A percentile compares a stretch with the other conserved stretches of the same genome.
phyloP scores from a whole-genome alignment of 53 echinoderm and acorn worm species.

The Holothuria leucospilota region DNA sequence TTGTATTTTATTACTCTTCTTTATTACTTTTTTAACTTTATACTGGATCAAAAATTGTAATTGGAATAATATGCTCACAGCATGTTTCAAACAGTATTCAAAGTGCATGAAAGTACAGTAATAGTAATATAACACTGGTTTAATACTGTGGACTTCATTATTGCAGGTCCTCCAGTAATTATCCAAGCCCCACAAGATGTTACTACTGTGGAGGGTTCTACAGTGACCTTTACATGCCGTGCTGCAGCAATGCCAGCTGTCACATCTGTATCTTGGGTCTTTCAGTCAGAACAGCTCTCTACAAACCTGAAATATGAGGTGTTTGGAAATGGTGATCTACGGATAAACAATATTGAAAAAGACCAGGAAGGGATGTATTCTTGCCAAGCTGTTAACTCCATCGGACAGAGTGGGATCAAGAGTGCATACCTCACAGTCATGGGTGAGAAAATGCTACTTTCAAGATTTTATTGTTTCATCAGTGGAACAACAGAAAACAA shows the following conservation, averaged over 20 bases:
- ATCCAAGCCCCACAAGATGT: slow-evolving; percentile 55
- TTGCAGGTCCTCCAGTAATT: slow-evolving; percentile 72
- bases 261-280: slow-evolving; percentile 65
- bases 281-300: slow-evolving; percentile 49
- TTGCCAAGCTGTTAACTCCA: slow-evolving; percentile 70
- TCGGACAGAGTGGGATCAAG: slow-evolving; percentile 51
- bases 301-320: slow-evolving; percentile 77
- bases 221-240: slow-evolving; percentile 66
- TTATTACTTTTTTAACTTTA: no score
- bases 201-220: slow-evolving; percentile 71
- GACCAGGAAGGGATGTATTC: slow-evolving; percentile 81
- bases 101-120: no score
- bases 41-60: no score
- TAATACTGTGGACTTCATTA: no score
- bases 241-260: slow-evolving; percentile 63
- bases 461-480: no score
- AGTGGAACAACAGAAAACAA: no score
- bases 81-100: no score
- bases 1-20: no score
- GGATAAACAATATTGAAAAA: slow-evolving; percentile 75
- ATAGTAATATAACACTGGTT: no score
- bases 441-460: slow-evolving; percentile 54
- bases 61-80: no score
- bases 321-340: slow-evolving; percentile 84
- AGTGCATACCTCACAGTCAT: slow-evolving; percentile 66